Percentiles rank a stretch among this genome's conserved stretches.
Evolutionary conservation across 1,140 invertebrate species (phyloP).

Genomic region (Amphibalanus amphitrite): DNA sequence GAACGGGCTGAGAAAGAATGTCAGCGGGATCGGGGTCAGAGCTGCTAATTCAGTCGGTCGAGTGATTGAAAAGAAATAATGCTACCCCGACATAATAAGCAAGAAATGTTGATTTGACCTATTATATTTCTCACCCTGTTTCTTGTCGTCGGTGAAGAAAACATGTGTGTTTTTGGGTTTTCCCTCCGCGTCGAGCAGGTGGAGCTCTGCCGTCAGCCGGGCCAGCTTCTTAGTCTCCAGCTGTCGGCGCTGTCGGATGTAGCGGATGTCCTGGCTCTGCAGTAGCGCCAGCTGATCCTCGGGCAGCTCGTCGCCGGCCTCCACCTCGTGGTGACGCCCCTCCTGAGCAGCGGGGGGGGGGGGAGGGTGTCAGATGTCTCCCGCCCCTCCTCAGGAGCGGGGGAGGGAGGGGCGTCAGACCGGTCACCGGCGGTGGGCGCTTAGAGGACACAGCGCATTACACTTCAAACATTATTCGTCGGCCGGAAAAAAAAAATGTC

Average conservation of each 20-base stretch:
- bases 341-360: neutral
- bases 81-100: no score
- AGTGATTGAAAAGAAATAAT: no score
- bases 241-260: constrained; percentile 63
- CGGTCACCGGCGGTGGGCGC: no score
- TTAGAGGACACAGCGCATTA: no score
- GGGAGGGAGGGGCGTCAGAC: no score
- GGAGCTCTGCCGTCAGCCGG: constrained; percentile 57
- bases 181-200: constrained; percentile 54
- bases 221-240: constrained; percentile 76
- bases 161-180: constrained; percentile 51
- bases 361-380: no score
- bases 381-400: constrained; percentile 6
- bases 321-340: constrained; percentile 11
- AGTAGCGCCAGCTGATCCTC: constrained; percentile 13
- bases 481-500: no score
- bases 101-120: no score
- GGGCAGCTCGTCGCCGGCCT: constrained; percentile 7
- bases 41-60: no score
- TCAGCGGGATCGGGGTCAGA: neutral
- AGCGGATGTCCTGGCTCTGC: constrained; percentile 68
- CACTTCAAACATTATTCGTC: no score
- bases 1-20: constrained; percentile 26
- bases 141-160: constrained; percentile 55
- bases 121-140: constrained; percentile 31